Evolutionary conservation across 2,888 invertebrate species (phyloP), one percentile per base, ranked within the genome.

Genomic region (Byasa hedistus): DNA sequence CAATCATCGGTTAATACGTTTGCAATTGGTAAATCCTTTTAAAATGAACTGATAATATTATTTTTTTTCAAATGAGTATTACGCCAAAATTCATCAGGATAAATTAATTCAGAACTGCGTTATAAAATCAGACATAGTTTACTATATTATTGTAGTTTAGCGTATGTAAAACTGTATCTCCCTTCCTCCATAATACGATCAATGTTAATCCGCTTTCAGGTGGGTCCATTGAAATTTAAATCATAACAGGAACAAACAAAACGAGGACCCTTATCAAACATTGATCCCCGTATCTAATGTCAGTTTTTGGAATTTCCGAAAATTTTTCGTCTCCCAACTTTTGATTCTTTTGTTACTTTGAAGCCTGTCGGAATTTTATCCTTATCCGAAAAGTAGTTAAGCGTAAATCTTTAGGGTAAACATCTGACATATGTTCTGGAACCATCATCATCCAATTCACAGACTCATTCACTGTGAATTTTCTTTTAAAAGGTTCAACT

Each of bases 181-280:
- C 19, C 48, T 48, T n/a, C 12, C n/a, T 12, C n/a, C n/a, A 48
- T n/a, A 48, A 48, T n/a, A n/a, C 48, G n/a, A 48, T 48, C 48
- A 48, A 48, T 48, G n/a, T 48, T 44, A 36, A 57, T 55, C 24
- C 55, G 19, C 24, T 24, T 24, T 55, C 23, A 55, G 17, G 24
- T 24, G 15, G 24, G 23, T 12, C 55, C 15, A 24, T 55, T 55
- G 24, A 55, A 55, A 55, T 24, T 24, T 55, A 55, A 23, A 55
- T 55, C 55, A 55, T 19, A 55, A 24, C n/a, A 57, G 8, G n/a
- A 57, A 57, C 8, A n/a, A 57, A 57, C 32, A 32, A 57, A 10
- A 17, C n/a, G 57, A 57, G 32, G 27, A 32, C 57, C 57, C 57
- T 57, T 57, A 32, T 57, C 57, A 57, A 48, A 57, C 21, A 57